Conservation (phyloP, 2,113 vertebrate genomes). For the Sebastes schlegelii region DNA sequence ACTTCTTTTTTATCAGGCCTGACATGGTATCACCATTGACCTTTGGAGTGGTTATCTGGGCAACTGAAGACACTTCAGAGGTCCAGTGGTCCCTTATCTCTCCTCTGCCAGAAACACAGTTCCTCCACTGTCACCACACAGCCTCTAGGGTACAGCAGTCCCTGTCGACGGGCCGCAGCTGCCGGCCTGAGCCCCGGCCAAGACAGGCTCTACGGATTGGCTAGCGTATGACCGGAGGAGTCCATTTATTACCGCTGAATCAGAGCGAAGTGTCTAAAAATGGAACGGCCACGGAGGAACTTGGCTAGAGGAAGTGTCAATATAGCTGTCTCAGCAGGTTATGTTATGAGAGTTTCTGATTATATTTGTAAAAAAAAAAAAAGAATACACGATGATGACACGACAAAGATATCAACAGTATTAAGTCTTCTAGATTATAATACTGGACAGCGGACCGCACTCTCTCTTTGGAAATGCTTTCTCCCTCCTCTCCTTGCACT, state of each 20-base stretch:
- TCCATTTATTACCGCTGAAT: conserved; percentile 29
- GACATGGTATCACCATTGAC: conserved; percentile 31
- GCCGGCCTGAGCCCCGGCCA: conserved; percentile 24
- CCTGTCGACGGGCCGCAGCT: conserved; percentile 30
- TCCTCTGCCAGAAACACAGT: conserved; percentile 36
- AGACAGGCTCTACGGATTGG: background rate
- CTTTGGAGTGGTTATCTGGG: conserved; percentile 63
- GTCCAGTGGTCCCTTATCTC: conserved; percentile 56
- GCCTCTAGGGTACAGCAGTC: conserved; percentile 1
- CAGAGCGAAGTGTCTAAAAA: conserved; percentile 23
- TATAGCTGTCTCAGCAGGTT: background rate
- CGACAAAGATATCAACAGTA: background rate
- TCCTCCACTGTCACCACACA: conserved; percentile 13
- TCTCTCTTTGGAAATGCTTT: conserved; percentile 25
- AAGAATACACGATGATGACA: background rate
- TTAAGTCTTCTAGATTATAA: background rate
- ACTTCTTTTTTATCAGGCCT: conserved; percentile 6
- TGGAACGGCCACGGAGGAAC: conserved; percentile 1
- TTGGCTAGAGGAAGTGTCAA: conserved; percentile 11
- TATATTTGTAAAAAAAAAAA: background rate
- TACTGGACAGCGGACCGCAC: background rate
- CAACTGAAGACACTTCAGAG: conserved; percentile 35
- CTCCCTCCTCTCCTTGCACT: conserved; percentile 46
- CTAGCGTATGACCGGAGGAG: conserved; percentile 10
- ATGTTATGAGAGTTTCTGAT: background rate